Conservation (phyloP, 2,888 invertebrate species). For the Drosophila ustulata region DNA sequence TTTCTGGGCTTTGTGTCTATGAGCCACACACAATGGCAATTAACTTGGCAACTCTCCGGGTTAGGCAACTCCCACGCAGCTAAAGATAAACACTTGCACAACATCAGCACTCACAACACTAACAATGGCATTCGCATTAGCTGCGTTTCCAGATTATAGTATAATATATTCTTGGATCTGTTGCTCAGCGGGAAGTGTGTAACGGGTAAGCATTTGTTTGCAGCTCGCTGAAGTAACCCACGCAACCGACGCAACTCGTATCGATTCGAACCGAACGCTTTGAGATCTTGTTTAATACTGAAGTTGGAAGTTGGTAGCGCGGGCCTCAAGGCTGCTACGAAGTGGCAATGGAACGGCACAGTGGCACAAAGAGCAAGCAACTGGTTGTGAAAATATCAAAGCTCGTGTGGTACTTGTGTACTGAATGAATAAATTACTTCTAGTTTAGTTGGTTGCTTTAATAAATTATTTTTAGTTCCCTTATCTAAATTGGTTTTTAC, state of each 20-base stretch:
- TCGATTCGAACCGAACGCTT: slow-evolving; percentile 53
- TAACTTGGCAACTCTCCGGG: slow-evolving; percentile 44
- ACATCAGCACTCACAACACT: slow-evolving; percentile 10
- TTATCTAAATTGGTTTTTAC: too few species aligned
- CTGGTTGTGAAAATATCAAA: background rate
- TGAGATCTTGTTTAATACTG: slow-evolving; percentile 78
- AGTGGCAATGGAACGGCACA: slow-evolving; percentile 55
- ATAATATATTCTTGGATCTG: slow-evolving; percentile 28
- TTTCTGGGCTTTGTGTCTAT: slow-evolving; percentile 33
- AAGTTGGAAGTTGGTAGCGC: slow-evolving; percentile 61
- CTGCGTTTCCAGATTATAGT: slow-evolving; percentile 9
- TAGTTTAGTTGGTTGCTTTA: too few species aligned
- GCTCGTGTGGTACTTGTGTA: background rate
- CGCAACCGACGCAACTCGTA: slow-evolving; percentile 17
- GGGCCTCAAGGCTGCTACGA: slow-evolving; percentile 44
- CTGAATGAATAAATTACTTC: too few species aligned
- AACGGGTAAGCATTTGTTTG: slow-evolving; percentile 21
- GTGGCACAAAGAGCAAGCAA: slow-evolving; percentile 33
- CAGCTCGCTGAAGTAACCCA: slow-evolving; percentile 16
- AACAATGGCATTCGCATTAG: slow-evolving; percentile 1
- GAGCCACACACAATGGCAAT: slow-evolving; percentile 59
- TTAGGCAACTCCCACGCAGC: slow-evolving; percentile 62
- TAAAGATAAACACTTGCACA: slow-evolving; percentile 38
- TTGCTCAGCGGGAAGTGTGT: background rate
- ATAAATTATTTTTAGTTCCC: too few species aligned